Percentiles rank a stretch among this genome's conserved stretches.
phyloP scores from a whole-genome alignment of 2,797 vertebrate genomes.

The Pachyuromys duprasi region DNA sequence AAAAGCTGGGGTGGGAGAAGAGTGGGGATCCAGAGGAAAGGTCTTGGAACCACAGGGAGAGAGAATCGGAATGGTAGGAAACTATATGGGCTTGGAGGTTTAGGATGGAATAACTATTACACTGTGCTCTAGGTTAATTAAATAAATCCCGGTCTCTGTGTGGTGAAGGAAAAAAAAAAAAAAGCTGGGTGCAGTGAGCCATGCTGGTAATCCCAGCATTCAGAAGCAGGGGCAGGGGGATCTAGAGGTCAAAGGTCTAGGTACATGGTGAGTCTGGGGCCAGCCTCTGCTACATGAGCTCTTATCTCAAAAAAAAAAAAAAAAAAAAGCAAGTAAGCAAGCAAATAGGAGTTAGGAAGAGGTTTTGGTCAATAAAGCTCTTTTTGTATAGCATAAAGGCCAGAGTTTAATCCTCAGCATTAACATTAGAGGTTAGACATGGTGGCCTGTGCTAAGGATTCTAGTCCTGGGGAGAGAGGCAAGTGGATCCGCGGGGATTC shows the following conservation, averaged over 20 bases:
- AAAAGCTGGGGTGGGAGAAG: not conserved
- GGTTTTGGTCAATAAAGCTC: not conserved
- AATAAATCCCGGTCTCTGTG: too few species aligned
- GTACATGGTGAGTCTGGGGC: not conserved
- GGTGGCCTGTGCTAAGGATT: not conserved
- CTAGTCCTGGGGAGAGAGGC: not conserved
- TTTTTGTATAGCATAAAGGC: not conserved
- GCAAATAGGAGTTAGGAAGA: not conserved
- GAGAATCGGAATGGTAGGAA: too few species aligned
- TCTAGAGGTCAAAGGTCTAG: not conserved
- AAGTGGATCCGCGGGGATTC: not conserved
- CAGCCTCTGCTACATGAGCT: not conserved
- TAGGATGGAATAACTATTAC: too few species aligned
- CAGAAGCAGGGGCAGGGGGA: not conserved
- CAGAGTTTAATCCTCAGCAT: not conserved
- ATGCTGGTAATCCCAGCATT: not conserved
- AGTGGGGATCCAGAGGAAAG: too few species aligned
- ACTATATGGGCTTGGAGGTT: too few species aligned
- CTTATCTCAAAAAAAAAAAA: not conserved
- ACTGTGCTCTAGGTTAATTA: too few species aligned
- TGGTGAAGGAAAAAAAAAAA: not conserved
- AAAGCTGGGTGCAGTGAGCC: not conserved
- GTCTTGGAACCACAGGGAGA: too few species aligned
- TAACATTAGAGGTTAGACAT: not conserved
- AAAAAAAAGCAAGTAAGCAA: not conserved